Conservation (phyloP, 2,888 invertebrate genomes). For the Meta bourneti region DNA sequence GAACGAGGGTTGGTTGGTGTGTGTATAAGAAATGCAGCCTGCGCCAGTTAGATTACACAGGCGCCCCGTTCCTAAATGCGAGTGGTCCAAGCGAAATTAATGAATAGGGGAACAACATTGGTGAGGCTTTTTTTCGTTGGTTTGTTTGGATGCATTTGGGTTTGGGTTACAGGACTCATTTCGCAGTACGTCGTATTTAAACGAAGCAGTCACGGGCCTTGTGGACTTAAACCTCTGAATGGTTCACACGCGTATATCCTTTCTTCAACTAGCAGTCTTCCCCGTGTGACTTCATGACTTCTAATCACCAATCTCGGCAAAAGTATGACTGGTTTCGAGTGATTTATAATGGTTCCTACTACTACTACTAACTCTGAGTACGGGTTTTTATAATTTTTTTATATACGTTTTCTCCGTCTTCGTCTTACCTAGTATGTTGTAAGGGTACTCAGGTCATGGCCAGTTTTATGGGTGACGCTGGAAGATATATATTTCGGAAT, state of each 20-base stretch:
- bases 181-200: too few species aligned
- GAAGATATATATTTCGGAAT: constrained; percentile 37
- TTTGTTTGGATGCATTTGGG: background rate
- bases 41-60: too few species aligned
- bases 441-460: constrained; percentile 57
- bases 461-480: constrained; percentile 61
- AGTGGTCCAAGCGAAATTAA: constrained; percentile 14
- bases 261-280: too few species aligned
- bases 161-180: too few species aligned
- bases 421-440: constrained; percentile 24
- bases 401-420: constrained; percentile 9
- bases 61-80: background rate
- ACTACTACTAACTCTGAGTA: constrained; percentile 37
- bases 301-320: constrained; percentile 62
- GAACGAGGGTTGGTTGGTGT: too few species aligned
- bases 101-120: background rate
- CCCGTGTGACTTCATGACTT: too few species aligned
- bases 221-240: too few species aligned
- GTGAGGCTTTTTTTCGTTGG: background rate
- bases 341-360: constrained; percentile 67
- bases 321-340: constrained; percentile 74
- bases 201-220: too few species aligned
- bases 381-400: constrained; percentile 15
- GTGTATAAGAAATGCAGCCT: too few species aligned
- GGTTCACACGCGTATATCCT: too few species aligned